These are phyloP conservation scores for Brienomyrus longianalis DNA, from an alignment of 2,113 vertebrate species.

Conservation along the genomic window DNA sequence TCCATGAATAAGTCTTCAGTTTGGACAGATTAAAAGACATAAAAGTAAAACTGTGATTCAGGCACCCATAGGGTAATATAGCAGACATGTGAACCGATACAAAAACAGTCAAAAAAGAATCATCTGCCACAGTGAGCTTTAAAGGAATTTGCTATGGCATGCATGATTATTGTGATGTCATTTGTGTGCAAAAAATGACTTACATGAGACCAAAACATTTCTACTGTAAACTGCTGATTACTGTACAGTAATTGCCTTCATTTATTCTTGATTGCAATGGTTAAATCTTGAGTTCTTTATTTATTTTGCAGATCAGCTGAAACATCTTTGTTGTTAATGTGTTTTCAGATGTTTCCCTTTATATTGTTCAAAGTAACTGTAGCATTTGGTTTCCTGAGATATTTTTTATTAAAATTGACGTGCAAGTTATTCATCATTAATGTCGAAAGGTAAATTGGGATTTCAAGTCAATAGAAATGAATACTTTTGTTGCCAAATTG, in stretches of 20 bases:
- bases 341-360: not conserved
- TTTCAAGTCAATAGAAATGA: not conserved
- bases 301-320: not conserved
- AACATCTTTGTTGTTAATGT: not conserved
- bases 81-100: not conserved
- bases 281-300: not conserved
- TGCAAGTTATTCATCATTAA: not conserved
- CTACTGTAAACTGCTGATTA: not conserved
- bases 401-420: not conserved
- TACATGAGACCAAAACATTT: not conserved
- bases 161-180: not conserved
- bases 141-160: not conserved
- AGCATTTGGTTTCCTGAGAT: not conserved
- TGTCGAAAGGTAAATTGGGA: not conserved
- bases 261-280: not conserved
- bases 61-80: not conserved
- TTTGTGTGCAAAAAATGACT: not conserved
- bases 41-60: not conserved
- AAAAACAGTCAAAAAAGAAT: not conserved
- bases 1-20: not conserved
- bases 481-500: not conserved
- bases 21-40: not conserved
- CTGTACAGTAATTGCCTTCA: not conserved
- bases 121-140: not conserved
- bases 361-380: not conserved